Percentiles rank a stretch among this genome's conserved stretches.
These are phyloP conservation scores for Netelia virgata DNA, from an alignment of 2,888 invertebrate species.

Conservation along the genomic window DNA sequence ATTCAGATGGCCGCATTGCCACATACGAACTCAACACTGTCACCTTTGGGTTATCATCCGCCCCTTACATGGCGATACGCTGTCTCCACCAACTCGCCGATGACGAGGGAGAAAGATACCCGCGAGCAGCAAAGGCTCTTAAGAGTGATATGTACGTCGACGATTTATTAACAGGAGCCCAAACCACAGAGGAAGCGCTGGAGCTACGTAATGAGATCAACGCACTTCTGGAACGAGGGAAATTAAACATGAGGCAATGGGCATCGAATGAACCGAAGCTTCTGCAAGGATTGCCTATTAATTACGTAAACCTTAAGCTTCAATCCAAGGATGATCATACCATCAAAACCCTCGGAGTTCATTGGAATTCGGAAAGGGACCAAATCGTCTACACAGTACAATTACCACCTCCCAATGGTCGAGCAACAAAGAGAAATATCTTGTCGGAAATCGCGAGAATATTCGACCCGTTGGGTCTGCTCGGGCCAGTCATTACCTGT, in stretches of 20 bases:
- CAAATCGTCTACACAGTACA: conserved; percentile 57
- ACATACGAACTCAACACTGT: conserved; percentile 51
- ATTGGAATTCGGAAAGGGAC: conserved; percentile 58
- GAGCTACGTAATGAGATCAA: no score
- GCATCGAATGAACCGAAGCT: conserved; percentile 37
- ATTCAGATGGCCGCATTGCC: conserved; percentile 12
- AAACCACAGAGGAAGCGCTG: no score
- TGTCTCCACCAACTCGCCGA: no score
- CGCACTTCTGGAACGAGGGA: no score
- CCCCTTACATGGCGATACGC: conserved; percentile 14
- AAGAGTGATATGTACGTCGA: no score
- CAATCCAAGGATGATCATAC: conserved; percentile 38
- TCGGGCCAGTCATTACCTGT: conserved; percentile 51
- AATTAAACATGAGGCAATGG: no score
- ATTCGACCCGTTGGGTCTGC: conserved; percentile 50
- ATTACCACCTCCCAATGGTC: background rate
- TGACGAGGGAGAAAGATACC: no score
- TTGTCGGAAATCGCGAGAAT: conserved; percentile 48
- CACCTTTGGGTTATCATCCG: conserved; percentile 54
- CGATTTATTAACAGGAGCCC: no score
- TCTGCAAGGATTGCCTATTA: conserved; percentile 35
- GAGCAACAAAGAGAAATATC: conserved; percentile 52
- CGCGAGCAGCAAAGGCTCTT: no score
- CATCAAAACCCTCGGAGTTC: conserved; percentile 51
- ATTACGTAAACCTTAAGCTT: conserved; percentile 18